Evolutionary conservation across 2,888 invertebrate genomes (phyloP).

Genomic region (Mimumesa dahlbomi): DNA sequence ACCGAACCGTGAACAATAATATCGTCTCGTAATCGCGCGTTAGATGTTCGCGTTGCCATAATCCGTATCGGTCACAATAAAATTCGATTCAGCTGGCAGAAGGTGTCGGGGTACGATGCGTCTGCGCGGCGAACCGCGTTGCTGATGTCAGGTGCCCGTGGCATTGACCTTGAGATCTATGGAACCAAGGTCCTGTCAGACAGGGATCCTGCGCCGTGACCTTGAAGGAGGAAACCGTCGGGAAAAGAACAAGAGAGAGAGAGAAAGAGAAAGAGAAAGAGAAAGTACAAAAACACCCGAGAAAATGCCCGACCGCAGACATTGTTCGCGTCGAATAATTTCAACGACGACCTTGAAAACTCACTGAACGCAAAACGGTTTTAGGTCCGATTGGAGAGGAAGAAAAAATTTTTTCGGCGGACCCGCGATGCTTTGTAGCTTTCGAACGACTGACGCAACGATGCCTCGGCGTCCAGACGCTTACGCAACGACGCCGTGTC

Average conservation of each 20-base stretch:
- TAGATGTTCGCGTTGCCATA: not conserved
- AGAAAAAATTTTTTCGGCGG: conserved; percentile 37
- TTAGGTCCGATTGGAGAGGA: not conserved
- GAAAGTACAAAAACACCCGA: not conserved
- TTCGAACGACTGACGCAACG: conserved; percentile 73
- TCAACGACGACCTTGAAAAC: not conserved
- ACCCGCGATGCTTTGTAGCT: conserved; percentile 69
- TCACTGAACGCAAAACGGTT: not conserved
- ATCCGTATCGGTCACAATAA: not conserved
- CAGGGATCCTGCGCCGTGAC: not conserved
- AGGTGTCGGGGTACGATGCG: not conserved
- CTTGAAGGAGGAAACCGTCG: not conserved
- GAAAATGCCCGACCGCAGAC: not conserved
- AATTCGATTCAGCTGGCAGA: not conserved
- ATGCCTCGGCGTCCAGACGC: conserved; percentile 73
- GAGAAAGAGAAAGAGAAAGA: too few relatives aligned
- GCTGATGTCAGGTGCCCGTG: conserved; percentile 15
- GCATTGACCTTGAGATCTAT: conserved; percentile 50
- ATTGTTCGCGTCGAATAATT: not conserved
- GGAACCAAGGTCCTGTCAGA: conserved; percentile 25
- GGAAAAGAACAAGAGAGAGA: too few relatives aligned
- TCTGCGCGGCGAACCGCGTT: conserved; percentile 22
- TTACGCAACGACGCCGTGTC: conserved; percentile 71
- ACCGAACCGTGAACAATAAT: too few relatives aligned
- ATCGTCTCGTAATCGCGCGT: not conserved